Percentiles rank a stretch among this genome's conserved stretches.
phyloP scores from a whole-genome alignment of 2,113 vertebrate genomes.

The Leptobrachium ailaonicum region DNA sequence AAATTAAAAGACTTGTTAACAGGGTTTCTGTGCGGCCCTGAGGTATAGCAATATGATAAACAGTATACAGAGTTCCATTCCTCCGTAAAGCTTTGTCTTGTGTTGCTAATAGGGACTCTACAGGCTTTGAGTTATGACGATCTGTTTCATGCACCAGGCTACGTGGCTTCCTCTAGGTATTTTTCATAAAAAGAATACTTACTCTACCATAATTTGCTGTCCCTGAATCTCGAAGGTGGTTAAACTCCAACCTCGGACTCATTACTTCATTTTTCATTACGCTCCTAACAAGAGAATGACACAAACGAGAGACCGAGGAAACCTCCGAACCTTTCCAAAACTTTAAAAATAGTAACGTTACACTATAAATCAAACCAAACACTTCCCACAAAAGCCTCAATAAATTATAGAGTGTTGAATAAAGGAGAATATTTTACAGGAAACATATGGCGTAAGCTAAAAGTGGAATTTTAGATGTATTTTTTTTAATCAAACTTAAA shows the following conservation, averaged over 20 bases:
- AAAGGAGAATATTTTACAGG: too few species aligned
- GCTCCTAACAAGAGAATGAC: slow-evolving; percentile 4
- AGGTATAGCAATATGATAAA: not conserved
- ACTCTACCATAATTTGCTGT: slow-evolving; percentile 36
- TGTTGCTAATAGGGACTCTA: slow-evolving; percentile 30
- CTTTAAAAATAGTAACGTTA: too few species aligned
- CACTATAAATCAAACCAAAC: not conserved
- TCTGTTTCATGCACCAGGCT: not conserved
- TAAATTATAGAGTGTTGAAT: too few species aligned
- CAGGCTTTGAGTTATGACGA: slow-evolving; percentile 11
- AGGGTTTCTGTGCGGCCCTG: not conserved
- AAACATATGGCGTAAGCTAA: too few species aligned
- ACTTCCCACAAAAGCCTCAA: not conserved
- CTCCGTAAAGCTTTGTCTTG: slow-evolving; percentile 29
- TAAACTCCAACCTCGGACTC: slow-evolving; percentile 34
- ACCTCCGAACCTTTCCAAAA: not conserved
- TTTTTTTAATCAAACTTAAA: too few species aligned
- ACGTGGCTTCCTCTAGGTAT: not conserved
- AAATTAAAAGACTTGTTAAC: slow-evolving; percentile 24
- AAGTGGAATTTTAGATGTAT: too few species aligned
- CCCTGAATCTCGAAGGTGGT: slow-evolving; percentile 39
- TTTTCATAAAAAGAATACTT: slow-evolving; percentile 15
- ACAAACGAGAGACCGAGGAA: not conserved
- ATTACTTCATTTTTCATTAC: slow-evolving; percentile 7
- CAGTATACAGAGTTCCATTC: not conserved